Base-by-base conservation (phyloP, 2,888 invertebrate species). In the Drepanosiphum platanoidis region DNA sequence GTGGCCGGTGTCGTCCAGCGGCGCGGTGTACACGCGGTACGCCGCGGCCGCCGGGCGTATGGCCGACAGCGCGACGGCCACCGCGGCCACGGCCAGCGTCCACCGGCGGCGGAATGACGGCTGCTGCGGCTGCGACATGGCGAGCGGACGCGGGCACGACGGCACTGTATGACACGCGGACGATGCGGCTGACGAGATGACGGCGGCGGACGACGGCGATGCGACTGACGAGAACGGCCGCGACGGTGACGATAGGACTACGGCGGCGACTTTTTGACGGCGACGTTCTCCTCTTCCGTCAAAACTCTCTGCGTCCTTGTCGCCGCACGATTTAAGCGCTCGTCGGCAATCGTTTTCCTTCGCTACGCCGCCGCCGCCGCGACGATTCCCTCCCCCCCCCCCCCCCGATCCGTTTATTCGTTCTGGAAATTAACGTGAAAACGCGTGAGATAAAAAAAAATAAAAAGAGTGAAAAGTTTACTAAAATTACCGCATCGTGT, bases 1-100 rank as follows among this genome's bases (percentile, higher is more conserved):
- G 30, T 89, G 88, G 64, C 89, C 90, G 80, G 89, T 88, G 32
- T 89, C 89, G 87, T 91, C 90, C 79, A 91, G 88, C 11, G 91
- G 89, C 0, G 90, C 89, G 61, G 89, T 88, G 86, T 88, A 90
- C 79, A 90, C 89, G 27, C 87, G 87, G 32, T n/a, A n/a, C n/a
- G 87, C 42, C 3, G 39, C 75, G 70, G 32, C n/a, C 8, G 34
- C 81, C 1, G 52, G 15, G 46, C 27, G n/a, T n/a, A n/a, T n/a
- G 34, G 36, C 39, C 71, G 18, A 13, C 30, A 13, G 36, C 68
- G 34, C 22, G 11, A 3, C 27, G 15, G 58, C 71, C 13, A 52
- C 0, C 32, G 15, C 58, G 36, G 27, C 58, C 34, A 68, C 27
- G 34, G 30, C 39, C 39, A 58, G 30, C 52, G 46, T 2, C 30